A percentile compares a stretch with the other conserved stretches of the same genome.
These are phyloP conservation scores for Porphyrio hochstetteri DNA, from an alignment of 2,113 vertebrate species.

Conservation along the genomic window DNA sequence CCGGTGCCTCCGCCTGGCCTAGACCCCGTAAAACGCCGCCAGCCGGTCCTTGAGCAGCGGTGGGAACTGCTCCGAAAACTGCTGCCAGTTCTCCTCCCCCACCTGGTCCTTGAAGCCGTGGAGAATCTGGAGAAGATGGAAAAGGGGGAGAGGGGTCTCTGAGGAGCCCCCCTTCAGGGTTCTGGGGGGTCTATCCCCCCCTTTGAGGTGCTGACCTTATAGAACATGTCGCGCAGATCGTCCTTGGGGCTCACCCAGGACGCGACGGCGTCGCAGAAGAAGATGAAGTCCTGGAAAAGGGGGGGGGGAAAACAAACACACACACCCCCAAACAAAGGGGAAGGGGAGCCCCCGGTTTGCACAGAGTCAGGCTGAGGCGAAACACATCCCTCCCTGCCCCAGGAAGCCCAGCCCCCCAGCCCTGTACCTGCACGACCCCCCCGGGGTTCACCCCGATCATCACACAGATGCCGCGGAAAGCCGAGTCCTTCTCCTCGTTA, in stretches of 20 bases:
- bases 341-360: neutral
- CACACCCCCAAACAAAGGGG: neutral
- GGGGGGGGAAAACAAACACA: neutral
- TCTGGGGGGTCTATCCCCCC: too few species aligned
- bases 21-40: neutral
- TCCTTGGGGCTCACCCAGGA: neutral
- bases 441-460: slow-evolving; percentile 97
- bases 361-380: too few species aligned
- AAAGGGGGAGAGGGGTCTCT: neutral
- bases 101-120: neutral
- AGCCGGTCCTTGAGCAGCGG: neutral
- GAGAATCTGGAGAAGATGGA: neutral
- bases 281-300: neutral
- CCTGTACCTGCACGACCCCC: slow-evolving; percentile 88
- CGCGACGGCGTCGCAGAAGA: neutral
- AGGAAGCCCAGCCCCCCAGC: too few species aligned
- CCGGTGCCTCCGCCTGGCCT: neutral
- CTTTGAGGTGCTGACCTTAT: neutral
- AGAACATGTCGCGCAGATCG: neutral
- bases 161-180: neutral
- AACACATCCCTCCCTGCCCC: too few species aligned
- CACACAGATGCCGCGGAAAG: slow-evolving; percentile 93
- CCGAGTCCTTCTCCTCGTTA: slow-evolving; percentile 93
- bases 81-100: neutral
- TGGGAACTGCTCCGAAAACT: neutral